Evolutionary conservation across 2,797 vertebrate species (phyloP).

Genomic region (Phaenicophaeus curvirostris): DNA sequence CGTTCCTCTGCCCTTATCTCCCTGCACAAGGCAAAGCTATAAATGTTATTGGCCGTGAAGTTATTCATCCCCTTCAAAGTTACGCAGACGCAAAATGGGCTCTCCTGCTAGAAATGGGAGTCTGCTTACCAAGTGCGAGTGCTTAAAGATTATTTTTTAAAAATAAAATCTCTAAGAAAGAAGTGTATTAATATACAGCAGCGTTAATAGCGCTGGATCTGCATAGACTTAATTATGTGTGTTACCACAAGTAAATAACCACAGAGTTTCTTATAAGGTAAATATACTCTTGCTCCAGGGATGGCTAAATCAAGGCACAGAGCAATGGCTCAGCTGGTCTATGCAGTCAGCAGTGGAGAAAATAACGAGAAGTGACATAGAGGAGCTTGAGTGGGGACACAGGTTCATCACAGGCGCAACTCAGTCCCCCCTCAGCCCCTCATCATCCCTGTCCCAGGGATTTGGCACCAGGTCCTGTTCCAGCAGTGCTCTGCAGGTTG

Average conservation of each 20-base stretch:
- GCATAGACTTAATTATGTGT: background rate
- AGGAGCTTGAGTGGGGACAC: background rate
- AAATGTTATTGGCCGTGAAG: conserved; percentile 71
- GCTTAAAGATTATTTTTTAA: background rate
- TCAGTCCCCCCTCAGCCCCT: background rate
- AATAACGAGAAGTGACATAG: background rate
- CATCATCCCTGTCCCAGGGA: background rate
- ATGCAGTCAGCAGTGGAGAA: background rate
- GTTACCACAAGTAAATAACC: background rate
- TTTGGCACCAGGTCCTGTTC: background rate
- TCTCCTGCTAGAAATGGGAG: conserved; percentile 24
- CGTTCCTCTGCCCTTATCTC: conserved; percentile 68
- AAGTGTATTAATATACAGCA: background rate
- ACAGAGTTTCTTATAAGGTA: background rate
- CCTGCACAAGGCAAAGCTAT: conserved; percentile 45
- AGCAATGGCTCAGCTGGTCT: background rate
- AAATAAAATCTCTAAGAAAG: background rate
- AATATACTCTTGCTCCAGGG: conserved; percentile 26
- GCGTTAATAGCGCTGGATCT: background rate
- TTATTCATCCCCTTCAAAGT: conserved; percentile 60
- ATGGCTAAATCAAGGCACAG: background rate
- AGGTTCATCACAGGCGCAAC: background rate
- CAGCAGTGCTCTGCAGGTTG: accelerated
- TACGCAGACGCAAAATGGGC: conserved; percentile 31
- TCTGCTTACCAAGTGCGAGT: background rate